Evolutionary conservation across 30 jellyfish, hydroid and myxozoan genomes (phyloP), one percentile per base, ranked within the genome.

Genomic region (Hydractinia symbiolongicarpus): DNA sequence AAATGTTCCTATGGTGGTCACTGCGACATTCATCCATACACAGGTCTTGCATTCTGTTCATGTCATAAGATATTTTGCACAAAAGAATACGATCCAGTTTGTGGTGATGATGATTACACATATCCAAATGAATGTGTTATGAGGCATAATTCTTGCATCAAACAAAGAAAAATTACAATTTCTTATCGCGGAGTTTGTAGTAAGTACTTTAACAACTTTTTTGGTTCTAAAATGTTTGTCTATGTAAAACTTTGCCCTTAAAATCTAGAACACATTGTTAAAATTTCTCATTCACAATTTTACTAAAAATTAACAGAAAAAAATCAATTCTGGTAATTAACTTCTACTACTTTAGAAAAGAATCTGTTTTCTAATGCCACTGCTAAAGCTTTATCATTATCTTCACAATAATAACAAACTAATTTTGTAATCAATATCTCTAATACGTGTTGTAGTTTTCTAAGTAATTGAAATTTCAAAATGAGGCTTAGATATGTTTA

Each of bases 141-240:
- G 91, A 71, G 77, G 56, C 96, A 89, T 67, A 89, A 89, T 79
- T 72, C 95, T 16, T 89, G 96, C 73, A 79, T 84, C 89, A 84
- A 89, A 60, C 82, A 84, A 58, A 79, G 88, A 58, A 73, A 67
- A n/a, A 84, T 83, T 66, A 81, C 58, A 5, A 82, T 89, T 20
- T 91, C 90, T 53, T 89, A 89, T 83, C 67, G 92, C 50, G 96
- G 96, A 11, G 95, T 81, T 58, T 89, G 96, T 76, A 88, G 96
- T 89, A 76, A 78, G 96, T 83, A 30, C 49, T 16, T 54, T 50
- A 69, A 6, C n/a, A 61, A 58, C 69, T 11, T 58, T 58, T 11
- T 11, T 11, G 69, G 69, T 13, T 11, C 69, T 11, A 11, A 11
- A 58, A 13, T 11, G 15, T 58, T 58, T 58, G 69, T 30, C 44